Conservation (phyloP, 1,140 invertebrate species). For the Zophobas morio region DNA sequence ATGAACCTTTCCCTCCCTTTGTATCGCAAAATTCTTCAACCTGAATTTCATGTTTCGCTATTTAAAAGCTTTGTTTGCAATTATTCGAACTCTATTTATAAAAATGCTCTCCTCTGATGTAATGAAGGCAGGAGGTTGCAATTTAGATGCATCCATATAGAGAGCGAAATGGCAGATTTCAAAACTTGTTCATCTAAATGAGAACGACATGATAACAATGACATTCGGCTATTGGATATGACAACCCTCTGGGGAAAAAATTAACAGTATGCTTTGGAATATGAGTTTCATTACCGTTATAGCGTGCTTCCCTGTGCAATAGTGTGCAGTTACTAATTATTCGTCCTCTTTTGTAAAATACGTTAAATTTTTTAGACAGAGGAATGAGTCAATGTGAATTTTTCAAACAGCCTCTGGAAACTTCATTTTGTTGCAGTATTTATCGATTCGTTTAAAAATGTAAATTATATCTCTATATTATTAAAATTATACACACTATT, state of each 20-base stretch:
- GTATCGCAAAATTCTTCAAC: too few species aligned
- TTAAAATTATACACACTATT: too few species aligned
- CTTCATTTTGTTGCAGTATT: too few species aligned
- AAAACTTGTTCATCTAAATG: conserved; percentile 36
- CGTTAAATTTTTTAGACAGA: conserved; percentile 1
- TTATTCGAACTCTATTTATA: too few species aligned
- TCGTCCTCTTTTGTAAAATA: conserved; percentile 8
- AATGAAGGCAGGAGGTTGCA: conserved; percentile 17
- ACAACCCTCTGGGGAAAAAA: conserved; percentile 29
- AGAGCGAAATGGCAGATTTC: conserved; percentile 6
- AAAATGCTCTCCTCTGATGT: neutral
- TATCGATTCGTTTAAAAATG: too few species aligned
- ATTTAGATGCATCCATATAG: neutral
- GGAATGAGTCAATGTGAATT: too few species aligned
- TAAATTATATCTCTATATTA: too few species aligned
- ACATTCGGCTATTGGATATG: conserved; percentile 27
- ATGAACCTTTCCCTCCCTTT: too few species aligned
- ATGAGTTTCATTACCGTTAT: conserved; percentile 37
- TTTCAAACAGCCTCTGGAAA: too few species aligned
- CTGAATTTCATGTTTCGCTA: too few species aligned
- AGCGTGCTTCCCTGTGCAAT: conserved; percentile 9
- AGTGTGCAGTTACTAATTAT: conserved; percentile 33
- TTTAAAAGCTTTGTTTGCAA: too few species aligned
- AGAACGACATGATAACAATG: conserved; percentile 37
- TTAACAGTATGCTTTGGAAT: conserved; percentile 33